Percentiles rank a stretch among this genome's conserved stretches.
phyloP scores from a whole-genome alignment of 2,113 vertebrate species.

The Rynchops niger region DNA sequence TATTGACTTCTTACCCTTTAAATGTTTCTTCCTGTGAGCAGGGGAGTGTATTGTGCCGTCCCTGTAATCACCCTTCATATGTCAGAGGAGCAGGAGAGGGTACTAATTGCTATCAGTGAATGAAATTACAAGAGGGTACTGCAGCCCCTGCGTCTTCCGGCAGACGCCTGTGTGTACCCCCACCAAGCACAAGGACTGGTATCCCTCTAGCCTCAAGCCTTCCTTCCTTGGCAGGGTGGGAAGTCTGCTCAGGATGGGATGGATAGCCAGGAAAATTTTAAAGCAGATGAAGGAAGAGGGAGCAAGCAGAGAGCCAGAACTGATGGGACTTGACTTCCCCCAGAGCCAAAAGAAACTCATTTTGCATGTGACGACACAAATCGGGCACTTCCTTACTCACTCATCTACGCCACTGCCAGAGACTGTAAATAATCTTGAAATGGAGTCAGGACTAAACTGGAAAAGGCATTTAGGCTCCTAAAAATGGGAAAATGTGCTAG shows the following conservation, averaged over 20 bases:
- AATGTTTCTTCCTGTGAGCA: accelerated
- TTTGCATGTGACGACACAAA: neutral
- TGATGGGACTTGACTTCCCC: neutral
- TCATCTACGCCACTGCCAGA: neutral
- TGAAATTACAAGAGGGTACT: neutral
- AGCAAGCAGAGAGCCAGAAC: neutral
- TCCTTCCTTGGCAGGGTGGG: neutral
- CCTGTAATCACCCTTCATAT: neutral
- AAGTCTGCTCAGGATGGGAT: neutral
- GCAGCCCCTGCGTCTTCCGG: neutral
- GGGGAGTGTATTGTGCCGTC: too few relatives aligned
- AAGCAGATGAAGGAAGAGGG: neutral
- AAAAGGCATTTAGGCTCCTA: constrained; percentile 35
- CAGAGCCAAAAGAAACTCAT: constrained; percentile 1
- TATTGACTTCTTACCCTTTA: neutral
- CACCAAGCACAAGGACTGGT: neutral
- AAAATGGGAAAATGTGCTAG: constrained; percentile 11
- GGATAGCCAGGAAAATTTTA: constrained; percentile 11
- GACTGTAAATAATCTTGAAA: constrained; percentile 11
- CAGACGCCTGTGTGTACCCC: neutral
- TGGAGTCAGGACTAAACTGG: neutral
- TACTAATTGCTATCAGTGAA: neutral
- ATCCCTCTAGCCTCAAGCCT: neutral
- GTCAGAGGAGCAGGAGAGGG: neutral
- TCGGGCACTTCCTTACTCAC: neutral